Percentiles rank a stretch among this genome's conserved stretches.
Conservation (phyloP, 1,140 invertebrate species). For the Argopecten irradians region DNA sequence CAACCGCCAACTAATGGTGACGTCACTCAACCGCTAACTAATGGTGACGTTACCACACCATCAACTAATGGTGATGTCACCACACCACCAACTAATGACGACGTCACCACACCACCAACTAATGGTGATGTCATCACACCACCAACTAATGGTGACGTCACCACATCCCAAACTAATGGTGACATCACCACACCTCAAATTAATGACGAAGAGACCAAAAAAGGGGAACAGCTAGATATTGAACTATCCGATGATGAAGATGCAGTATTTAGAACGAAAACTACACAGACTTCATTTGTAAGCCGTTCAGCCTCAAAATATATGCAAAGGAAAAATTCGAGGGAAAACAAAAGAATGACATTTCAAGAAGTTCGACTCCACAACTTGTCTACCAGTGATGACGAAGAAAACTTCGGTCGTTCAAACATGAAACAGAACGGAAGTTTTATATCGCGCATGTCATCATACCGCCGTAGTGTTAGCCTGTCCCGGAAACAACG, state of each 20-base stretch:
- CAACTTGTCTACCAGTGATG: conserved; percentile 32
- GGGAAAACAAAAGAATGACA: background rate
- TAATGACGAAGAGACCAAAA: background rate
- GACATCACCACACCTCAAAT: background rate
- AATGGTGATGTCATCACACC: too few relatives aligned
- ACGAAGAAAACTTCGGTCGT: background rate
- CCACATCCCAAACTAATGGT: too few relatives aligned
- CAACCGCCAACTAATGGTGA: background rate
- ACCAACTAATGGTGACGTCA: too few relatives aligned
- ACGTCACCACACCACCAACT: too few relatives aligned
- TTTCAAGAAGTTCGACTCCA: background rate
- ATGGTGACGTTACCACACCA: too few relatives aligned
- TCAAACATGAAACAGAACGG: background rate
- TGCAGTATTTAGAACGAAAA: background rate
- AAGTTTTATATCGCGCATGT: background rate
- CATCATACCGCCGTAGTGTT: background rate
- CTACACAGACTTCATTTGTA: background rate
- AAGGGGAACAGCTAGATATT: background rate
- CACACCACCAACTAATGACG: too few relatives aligned
- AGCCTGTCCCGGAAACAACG: conserved; percentile 38
- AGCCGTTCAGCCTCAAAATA: background rate
- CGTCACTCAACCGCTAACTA: background rate
- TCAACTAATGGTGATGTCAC: too few relatives aligned
- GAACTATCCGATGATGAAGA: background rate
- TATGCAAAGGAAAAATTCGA: background rate